A percentile compares a stretch with the other conserved stretches of the same genome.
These are phyloP conservation scores for Sycophila sp. DNA, from an alignment of 1,140 invertebrate genomes.

Conservation along the genomic window DNA sequence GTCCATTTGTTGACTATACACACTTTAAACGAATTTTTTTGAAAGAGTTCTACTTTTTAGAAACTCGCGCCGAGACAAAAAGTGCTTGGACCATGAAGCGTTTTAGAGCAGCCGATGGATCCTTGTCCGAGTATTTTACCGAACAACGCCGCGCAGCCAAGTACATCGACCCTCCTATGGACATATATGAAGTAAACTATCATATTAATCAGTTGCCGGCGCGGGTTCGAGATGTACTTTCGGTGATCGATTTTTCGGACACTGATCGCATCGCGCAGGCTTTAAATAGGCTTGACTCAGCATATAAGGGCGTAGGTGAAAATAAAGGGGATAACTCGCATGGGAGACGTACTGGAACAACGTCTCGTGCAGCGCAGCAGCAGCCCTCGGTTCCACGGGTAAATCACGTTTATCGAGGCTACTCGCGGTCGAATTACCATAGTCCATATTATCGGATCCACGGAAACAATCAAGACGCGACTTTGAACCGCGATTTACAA, in stretches of 20 bases:
- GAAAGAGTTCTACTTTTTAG: too few relatives aligned
- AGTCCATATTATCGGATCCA: too few relatives aligned
- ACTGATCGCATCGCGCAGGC: not conserved
- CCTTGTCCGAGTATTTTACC: not conserved
- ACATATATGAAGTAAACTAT: not conserved
- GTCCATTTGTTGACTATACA: too few relatives aligned
- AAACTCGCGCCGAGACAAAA: too few relatives aligned
- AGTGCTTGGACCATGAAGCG: not conserved
- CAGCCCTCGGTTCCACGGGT: too few relatives aligned
- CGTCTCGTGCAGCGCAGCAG: too few relatives aligned
- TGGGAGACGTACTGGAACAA: not conserved
- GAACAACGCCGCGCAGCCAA: not conserved
- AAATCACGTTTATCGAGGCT: too few relatives aligned
- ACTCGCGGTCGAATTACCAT: too few relatives aligned
- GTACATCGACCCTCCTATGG: not conserved
- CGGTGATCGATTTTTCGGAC: not conserved
- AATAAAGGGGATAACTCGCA: not conserved
- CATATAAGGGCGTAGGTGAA: not conserved
- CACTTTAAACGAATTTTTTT: too few relatives aligned
- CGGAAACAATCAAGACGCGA: too few relatives aligned
- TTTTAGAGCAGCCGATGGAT: not conserved
- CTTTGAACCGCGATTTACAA: too few relatives aligned
- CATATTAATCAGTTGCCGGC: not conserved
- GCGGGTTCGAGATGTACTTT: not conserved
- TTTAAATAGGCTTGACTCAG: not conserved